Conservation (phyloP, 1,140 invertebrate species). For the Laupala kohalensis region DNA sequence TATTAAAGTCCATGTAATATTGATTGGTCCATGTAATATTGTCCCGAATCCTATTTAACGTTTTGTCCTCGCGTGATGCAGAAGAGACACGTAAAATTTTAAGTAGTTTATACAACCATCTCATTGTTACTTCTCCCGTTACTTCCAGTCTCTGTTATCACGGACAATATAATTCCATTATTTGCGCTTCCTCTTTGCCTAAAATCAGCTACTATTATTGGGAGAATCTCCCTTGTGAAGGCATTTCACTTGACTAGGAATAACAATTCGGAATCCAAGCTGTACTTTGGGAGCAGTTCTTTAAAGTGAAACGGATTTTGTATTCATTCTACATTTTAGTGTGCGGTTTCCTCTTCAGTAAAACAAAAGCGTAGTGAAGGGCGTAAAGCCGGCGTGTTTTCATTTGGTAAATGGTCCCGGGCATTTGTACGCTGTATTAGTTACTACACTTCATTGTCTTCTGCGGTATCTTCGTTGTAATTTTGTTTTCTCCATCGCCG, state of each 20-base stretch:
- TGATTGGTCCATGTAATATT: no score
- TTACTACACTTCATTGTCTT: not conserved
- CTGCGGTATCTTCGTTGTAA: not conserved
- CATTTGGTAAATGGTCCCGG: not conserved
- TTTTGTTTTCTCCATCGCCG: not conserved
- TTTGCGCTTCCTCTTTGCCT: no score
- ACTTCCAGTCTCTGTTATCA: no score
- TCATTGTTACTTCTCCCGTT: no score
- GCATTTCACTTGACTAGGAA: not conserved
- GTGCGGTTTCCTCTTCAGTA: not conserved
- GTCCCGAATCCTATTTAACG: no score
- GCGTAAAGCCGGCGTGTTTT: not conserved
- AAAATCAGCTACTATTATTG: no score
- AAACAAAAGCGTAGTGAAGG: not conserved
- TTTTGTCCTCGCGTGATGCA: no score
- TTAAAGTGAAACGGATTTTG: not conserved
- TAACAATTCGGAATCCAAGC: not conserved
- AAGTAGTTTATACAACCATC: no score
- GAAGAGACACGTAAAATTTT: no score
- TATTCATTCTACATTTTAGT: not conserved
- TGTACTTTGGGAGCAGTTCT: not conserved
- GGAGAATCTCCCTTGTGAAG: not conserved
- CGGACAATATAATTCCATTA: no score
- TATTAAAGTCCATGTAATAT: no score
- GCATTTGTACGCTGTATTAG: not conserved